These are phyloP conservation scores for Metridium senile DNA, from an alignment of 92 coral and sea anemone species.

Conservation along the genomic window DNA sequence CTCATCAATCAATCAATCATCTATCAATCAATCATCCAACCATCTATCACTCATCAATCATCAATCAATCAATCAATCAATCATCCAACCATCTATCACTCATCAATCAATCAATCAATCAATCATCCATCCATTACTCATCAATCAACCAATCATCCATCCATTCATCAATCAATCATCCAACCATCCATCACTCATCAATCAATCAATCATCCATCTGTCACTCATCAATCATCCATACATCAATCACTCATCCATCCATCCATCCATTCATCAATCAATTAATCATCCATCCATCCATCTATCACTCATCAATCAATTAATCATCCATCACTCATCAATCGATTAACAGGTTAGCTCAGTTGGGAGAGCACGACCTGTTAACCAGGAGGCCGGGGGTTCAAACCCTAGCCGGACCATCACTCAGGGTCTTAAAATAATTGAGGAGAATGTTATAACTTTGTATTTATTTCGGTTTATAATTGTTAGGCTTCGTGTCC, in stretches of 20 bases:
- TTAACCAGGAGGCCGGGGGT: too few relatives aligned
- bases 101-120: too few relatives aligned
- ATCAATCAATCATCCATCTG: background rate
- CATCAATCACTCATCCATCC: background rate
- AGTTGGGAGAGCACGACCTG: too few relatives aligned
- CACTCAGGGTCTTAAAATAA: too few relatives aligned
- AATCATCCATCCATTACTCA: too few relatives aligned
- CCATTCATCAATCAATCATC: background rate
- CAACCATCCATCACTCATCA: background rate
- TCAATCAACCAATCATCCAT: too few relatives aligned
- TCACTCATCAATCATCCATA: background rate
- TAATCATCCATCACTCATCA: background rate
- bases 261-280: background rate
- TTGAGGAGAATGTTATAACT: too few relatives aligned
- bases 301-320: background rate
- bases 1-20: background rate
- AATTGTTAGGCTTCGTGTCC: too few relatives aligned
- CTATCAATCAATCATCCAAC: background rate
- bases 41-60: background rate
- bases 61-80: background rate
- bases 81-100: background rate
- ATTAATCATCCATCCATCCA: background rate
- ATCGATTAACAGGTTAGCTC: background rate
- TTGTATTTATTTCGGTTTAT: too few relatives aligned
- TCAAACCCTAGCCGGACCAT: too few relatives aligned